Evolutionary conservation across 2,797 vertebrate genomes (phyloP), one percentile per base, ranked within the genome.

Genomic region (Phoxinus dragarum): DNA sequence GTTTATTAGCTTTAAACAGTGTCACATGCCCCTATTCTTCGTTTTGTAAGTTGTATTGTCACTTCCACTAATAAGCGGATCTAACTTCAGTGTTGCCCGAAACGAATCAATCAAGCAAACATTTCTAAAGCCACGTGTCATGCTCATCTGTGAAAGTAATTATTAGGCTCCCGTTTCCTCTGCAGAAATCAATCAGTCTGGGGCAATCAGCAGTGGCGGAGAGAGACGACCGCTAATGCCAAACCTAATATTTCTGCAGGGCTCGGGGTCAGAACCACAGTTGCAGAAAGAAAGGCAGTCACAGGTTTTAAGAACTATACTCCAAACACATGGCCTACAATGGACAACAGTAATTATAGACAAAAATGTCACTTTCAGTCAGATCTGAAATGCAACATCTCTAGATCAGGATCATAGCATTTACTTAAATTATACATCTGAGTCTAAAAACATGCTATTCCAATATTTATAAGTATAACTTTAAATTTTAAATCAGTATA

Each of bases 141-240:
- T 16, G 2, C 84, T 66, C 69, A 67, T 85, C 74, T 80, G 84
- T 64, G 59, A 85, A 85, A 85, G 84, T 56, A 67, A 67, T 85
- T 85, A 85, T 85, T 66, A 66, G 81, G 47, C 75, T 84, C 56
- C 40, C 56, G 76, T 87, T 84, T 87, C 86, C 81, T 75, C 38
- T 10, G 31, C 34, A 73, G 36, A 44, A 84, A 87, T 87, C 81
- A 80, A 87, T 87, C 82, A 87, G 81, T 87, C 86, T 87, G 68
- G 71, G 69, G 71, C 75, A 68, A 75, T 74, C 76, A 52, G 34
- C 27, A 80, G 64, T n/a, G 74, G 61, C 47, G 64, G 72, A 85
- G 38, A 72, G 52, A 82, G 80, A 69, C 49, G 36, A 11, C 66
- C 3, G 11, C 49, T 77, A n/a, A 78, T n/a, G 84, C 77, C 59